Evolutionary conservation across 2,113 vertebrate species (phyloP), one percentile per base, ranked within the genome.

Genomic region (Psilopogon haemacephalus): DNA sequence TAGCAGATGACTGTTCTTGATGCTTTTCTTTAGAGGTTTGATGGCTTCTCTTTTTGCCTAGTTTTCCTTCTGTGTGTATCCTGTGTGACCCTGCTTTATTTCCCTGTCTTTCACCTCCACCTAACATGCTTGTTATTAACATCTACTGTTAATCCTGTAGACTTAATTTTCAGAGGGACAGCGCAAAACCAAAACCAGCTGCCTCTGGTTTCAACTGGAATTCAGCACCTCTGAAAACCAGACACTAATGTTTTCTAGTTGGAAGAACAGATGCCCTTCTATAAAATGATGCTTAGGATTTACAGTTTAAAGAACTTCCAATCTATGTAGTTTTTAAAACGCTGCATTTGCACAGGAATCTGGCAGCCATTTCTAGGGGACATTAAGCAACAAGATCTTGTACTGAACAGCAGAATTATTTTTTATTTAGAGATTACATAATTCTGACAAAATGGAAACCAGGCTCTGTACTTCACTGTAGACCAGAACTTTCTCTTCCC

Each of bases 351-450:
- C 67, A 69, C 73, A 78, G 83, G 65, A 88, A 90, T 93, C 92
- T 96, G 96, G 92, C 88, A 92, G 92, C 62, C 90, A 93, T 90
- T 95, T 93, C 95, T 93, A 84, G 70, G n/a, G 79, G 90, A 44
- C 73, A 81, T 93, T 94, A 95, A 86, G 84, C 94, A 86, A 86
- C 42, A 69, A 93, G 79, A 90, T 81, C 95, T 88, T 96, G 92
- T 94, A 95, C 88, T 58, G 92, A 96, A 28, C 92, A 95, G 67
- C 8, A 9, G 86, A 93, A 96, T 86, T 95, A 92, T 95, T 96
- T 96, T 96, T 94, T 95, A 94, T 96, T 94, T 95, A 96, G 92
- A 96, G 84, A 95, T 95, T 95, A 96, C 94, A 94, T 95, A 96
- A 95, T 92, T 96, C 90, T 78, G 71, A 81, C 88, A 92, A 93